A percentile compares a stretch with the other conserved stretches of the same genome.
These are phyloP conservation scores for Hecatera dysodea DNA, from an alignment of 2,888 invertebrate genomes.

Conservation along the genomic window DNA sequence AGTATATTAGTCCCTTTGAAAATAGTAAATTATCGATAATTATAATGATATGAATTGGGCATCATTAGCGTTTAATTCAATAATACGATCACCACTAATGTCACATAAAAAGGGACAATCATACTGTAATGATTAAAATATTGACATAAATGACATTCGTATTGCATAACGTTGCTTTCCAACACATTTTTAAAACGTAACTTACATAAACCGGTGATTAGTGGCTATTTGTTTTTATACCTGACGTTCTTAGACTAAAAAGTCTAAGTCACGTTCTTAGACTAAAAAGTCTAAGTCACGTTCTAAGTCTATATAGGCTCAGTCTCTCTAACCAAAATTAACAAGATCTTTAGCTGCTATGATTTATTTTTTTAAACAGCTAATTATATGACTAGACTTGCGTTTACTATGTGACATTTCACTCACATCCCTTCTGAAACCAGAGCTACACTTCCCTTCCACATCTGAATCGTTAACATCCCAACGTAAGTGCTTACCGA, in stretches of 20 bases:
- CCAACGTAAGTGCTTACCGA: conserved; percentile 41
- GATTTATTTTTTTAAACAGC: too few relatives aligned
- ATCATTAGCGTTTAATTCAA: conserved; percentile 3
- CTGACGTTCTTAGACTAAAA: background rate
- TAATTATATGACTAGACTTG: too few relatives aligned
- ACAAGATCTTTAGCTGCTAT: background rate
- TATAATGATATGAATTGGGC: conserved; percentile 1
- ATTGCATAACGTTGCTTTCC: too few relatives aligned
- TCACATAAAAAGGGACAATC: background rate
- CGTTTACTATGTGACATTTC: too few relatives aligned
- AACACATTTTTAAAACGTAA: background rate
- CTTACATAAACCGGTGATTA: too few relatives aligned
- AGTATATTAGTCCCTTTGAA: conserved; percentile 31
- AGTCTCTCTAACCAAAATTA: background rate
- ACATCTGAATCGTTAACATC: conserved; percentile 24
- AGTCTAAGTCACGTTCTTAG: background rate
- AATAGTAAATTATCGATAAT: conserved; percentile 27
- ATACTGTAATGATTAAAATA: background rate
- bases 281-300: too few relatives aligned
- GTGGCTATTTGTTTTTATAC: background rate
- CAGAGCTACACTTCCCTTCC: background rate
- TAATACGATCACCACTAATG: conserved; percentile 1
- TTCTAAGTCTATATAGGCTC: background rate
- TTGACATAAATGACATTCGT: background rate
- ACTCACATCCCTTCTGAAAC: too few relatives aligned